Base-by-base conservation (phyloP, 2,113 vertebrate species). In the Marmota monax region DNA sequence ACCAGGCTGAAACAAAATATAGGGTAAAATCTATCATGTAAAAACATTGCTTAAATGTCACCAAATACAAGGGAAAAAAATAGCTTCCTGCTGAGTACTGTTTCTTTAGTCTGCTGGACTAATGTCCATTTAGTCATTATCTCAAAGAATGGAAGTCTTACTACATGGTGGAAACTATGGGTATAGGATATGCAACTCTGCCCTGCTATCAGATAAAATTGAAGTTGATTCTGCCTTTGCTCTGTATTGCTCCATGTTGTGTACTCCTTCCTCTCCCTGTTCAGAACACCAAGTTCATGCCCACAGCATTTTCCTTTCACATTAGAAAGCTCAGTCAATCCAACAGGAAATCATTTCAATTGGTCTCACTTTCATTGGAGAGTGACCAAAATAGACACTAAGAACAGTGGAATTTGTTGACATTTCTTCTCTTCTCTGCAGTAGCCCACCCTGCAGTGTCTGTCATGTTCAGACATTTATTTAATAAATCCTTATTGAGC, bases 361-460 rank as follows among this genome's bases (percentile, higher is more conserved):
- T 94, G 61, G 89, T 84, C 93, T 84, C 11, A 34, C 23, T 92
- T 94, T 82, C 34, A 25, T 32, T 92, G 58, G 14, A 74, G 45
- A 84, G n/a, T 56, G 20, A 67, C 63, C 22, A 39, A 79, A 84
- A 78, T 67, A 78, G 25, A 9, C 18, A 58, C 34, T 74, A 16
- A 87, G 25, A 16, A 32, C 16, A 74, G 25, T 83, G 23, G 18
- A 91, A 63, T 37, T 34, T 14, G 7, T 65, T 11, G 25, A 53
- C 5, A 63, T n/a, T 18, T 82, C 39, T 45, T 92, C 63, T 86
- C 42, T 78, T 74, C 74, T n/a, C 34, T 6, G 4, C 34, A 72
- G 42, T 37, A 80, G n/a, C 37, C 4, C 7, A 85, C 6, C 37
- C 56, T 78, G 27, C 27, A 72, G n/a, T 2, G 3, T 45, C 51